Evolutionary conservation across 2,888 invertebrate species (phyloP).

Genomic region (Dynastes tityus): DNA sequence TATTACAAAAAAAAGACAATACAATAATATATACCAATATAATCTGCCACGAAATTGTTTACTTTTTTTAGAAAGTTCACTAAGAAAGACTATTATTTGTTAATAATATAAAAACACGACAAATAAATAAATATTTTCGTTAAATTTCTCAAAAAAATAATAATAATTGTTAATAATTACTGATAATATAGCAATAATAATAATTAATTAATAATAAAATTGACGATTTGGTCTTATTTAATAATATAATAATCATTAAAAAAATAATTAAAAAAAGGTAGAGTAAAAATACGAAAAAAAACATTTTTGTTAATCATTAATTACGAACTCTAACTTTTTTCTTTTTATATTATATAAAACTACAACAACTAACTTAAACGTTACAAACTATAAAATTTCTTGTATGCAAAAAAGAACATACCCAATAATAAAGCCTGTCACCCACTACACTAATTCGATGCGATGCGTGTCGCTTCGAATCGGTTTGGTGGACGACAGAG

Average conservation of each 20-base stretch:
- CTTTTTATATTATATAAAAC: slow-evolving; percentile 43
- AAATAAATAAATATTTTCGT: slow-evolving; percentile 46
- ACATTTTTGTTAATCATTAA: slow-evolving; percentile 17
- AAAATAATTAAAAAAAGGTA: not conserved
- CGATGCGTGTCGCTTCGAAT: too few species aligned
- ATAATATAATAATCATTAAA: slow-evolving; percentile 12
- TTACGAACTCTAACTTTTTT: slow-evolving; percentile 22
- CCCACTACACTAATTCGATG: too few species aligned
- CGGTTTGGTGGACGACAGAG: too few species aligned
- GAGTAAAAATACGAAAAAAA: slow-evolving; percentile 15
- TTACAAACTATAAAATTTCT: slow-evolving; percentile 60
- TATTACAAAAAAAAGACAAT: not conserved
- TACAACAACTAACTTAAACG: slow-evolving; percentile 60
- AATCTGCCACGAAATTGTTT: slow-evolving; percentile 9
- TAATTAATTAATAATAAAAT: slow-evolving; percentile 25
- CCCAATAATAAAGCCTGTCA: slow-evolving; percentile 57
- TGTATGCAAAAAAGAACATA: slow-evolving; percentile 60
- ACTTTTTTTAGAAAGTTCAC: not conserved
- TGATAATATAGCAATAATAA: not conserved
- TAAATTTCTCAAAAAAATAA: slow-evolving; percentile 10
- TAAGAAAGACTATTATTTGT: slow-evolving; percentile 23
- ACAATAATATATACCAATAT: not conserved
- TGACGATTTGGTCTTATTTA: slow-evolving; percentile 33
- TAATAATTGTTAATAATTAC: slow-evolving; percentile 17
- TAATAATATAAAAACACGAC: slow-evolving; percentile 46